Evolutionary conservation across 2,888 invertebrate genomes (phyloP).

Genomic region (Trypoxylon attenuatum): DNA sequence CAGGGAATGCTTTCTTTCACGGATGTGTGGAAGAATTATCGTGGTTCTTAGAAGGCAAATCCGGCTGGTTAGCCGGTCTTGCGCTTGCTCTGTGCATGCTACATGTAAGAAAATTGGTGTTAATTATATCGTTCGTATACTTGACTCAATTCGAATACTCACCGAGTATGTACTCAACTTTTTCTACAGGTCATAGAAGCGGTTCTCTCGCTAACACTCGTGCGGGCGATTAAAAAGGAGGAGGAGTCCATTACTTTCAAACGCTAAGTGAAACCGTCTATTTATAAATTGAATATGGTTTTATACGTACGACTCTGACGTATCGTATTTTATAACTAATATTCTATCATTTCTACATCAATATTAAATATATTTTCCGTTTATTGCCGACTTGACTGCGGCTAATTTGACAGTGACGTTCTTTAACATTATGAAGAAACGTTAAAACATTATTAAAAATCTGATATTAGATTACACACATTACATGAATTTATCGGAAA

Average conservation of each 20-base stretch:
- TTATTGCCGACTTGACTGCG: too few species aligned
- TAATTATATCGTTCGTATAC: background rate
- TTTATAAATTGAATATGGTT: background rate
- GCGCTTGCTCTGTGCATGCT: slow-evolving; percentile 86
- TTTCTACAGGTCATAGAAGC: slow-evolving; percentile 80
- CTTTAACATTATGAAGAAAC: too few species aligned
- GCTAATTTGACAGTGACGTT: too few species aligned
- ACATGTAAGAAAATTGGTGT: slow-evolving; percentile 78
- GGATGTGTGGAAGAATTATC: slow-evolving; percentile 92
- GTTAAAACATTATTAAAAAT: too few species aligned
- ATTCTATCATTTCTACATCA: too few species aligned
- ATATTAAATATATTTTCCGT: too few species aligned
- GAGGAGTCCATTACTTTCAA: slow-evolving; percentile 80
- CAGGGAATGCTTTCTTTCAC: slow-evolving; percentile 91
- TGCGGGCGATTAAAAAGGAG: slow-evolving; percentile 86
- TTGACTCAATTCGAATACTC: background rate
- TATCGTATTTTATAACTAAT: too few species aligned
- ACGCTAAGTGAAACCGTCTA: too few species aligned
- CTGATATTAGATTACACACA: too few species aligned
- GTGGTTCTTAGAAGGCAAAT: slow-evolving; percentile 90
- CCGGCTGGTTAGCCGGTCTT: slow-evolving; percentile 88
- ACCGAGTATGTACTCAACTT: background rate
- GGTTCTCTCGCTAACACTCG: slow-evolving; percentile 82
- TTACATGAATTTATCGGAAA: too few species aligned
- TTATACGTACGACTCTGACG: too few species aligned